These are phyloP conservation scores for Hipparchia semele DNA, from an alignment of 2,888 invertebrate species.

Conservation along the genomic window DNA sequence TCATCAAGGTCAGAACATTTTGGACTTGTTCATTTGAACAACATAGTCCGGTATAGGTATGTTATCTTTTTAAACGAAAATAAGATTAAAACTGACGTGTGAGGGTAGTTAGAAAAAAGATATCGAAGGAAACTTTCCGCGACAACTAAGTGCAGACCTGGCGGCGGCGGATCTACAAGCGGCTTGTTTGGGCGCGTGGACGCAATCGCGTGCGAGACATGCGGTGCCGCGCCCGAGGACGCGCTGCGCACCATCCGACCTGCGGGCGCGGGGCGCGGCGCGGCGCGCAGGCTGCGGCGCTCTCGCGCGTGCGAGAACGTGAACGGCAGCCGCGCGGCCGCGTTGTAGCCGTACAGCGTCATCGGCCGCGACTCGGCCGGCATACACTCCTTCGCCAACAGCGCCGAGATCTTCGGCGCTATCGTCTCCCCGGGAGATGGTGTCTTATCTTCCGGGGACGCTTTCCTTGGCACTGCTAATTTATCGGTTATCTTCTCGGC, in stretches of 20 bases:
- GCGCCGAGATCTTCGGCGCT: constrained; percentile 76
- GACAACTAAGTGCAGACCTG: constrained; percentile 61
- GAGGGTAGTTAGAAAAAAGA: background rate
- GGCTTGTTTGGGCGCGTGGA: constrained; percentile 66
- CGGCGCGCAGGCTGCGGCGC: constrained; percentile 51
- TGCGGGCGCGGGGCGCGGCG: constrained; percentile 56
- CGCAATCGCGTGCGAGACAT: constrained; percentile 55
- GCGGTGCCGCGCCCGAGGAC: constrained; percentile 71
- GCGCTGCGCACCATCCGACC: constrained; percentile 81
- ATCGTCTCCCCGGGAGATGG: constrained; percentile 68
- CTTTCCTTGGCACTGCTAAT: constrained; percentile 49
- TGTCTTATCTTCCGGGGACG: constrained; percentile 69
- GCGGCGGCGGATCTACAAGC: constrained; percentile 32
- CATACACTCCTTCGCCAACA: constrained; percentile 66
- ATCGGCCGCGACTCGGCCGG: constrained; percentile 71
- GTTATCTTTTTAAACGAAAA: background rate
- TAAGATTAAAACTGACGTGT: background rate
- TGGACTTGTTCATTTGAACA: too few relatives aligned
- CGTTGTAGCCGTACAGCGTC: constrained; percentile 80
- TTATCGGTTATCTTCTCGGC: constrained; percentile 55
- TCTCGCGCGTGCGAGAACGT: constrained; percentile 73
- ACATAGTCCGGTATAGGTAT: too few relatives aligned
- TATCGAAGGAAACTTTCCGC: constrained; percentile 42
- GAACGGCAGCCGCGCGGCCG: constrained; percentile 77
- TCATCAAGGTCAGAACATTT: too few relatives aligned